These are phyloP conservation scores for Arctopsyche grandis DNA, from an alignment of 1,140 invertebrate species.

Conservation along the genomic window DNA sequence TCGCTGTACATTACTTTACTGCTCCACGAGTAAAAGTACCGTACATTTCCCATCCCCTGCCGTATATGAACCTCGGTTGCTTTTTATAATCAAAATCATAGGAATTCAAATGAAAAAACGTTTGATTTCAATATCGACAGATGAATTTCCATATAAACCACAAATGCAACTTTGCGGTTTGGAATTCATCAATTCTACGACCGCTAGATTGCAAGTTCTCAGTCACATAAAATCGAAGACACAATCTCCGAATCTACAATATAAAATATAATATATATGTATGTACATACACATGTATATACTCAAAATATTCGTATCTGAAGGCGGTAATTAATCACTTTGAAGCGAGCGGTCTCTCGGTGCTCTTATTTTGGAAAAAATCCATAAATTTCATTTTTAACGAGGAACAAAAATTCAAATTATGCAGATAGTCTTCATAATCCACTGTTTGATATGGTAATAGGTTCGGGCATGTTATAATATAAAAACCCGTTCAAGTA, in stretches of 20 bases:
- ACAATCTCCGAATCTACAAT: no score
- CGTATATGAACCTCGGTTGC: no score
- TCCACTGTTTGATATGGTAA: conserved; percentile 3
- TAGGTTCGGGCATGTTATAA: neutral
- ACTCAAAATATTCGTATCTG: neutral
- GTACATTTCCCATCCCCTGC: no score
- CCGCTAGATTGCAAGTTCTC: conserved; percentile 3
- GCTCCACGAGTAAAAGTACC: no score
- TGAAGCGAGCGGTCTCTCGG: no score
- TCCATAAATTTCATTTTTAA: no score
- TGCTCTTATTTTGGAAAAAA: no score
- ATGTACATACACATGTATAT: neutral
- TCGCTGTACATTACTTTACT: no score
- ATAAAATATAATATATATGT: neutral
- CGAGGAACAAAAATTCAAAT: neutral
- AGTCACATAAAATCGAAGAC: no score
- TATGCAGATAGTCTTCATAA: neutral
- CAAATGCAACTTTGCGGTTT: neutral
- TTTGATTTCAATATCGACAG: neutral
- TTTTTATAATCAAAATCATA: no score
- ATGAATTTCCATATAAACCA: neutral
- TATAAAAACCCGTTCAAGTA: conserved; percentile 7
- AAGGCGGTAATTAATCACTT: no score
- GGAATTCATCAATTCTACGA: neutral
- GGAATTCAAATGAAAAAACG: no score